Base-by-base conservation (phyloP, 2,797 vertebrate species). In the Sparidentex hasta region DNA sequence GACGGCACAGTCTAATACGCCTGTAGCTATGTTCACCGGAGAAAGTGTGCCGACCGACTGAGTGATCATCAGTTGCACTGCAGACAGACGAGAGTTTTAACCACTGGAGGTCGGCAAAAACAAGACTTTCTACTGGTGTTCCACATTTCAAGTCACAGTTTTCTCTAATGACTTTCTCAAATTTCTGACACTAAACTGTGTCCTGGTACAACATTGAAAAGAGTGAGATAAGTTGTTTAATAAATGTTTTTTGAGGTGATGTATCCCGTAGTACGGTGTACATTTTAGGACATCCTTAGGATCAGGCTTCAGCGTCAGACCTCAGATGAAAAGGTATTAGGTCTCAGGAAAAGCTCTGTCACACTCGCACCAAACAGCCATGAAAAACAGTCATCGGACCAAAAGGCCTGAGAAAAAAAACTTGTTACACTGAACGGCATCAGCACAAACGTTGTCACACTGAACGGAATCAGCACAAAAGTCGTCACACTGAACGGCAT, bases 41-140 rank as follows among this genome's bases (percentile, higher is more conserved):
- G 16, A 25, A n/a, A n/a, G 65, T 44, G n/a, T 54, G 2, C 14
- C 0, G 9, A 25, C 11, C 5, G 5, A 67, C 11, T 18, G 58
- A 62, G n/a, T 61, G 17, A 14, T 13, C 5, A 7, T 51, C 18
- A 21, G 38, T 9, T 47, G 47, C 23, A 7, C 23, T 59, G 33
- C 46, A 29, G 21, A 44, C 44, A 21, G n/a, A 11, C 9, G 23
- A 59, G 38, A 46, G 33, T 38, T 68, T 18, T 13, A 67, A 54
- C 48, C 33, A 23, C 5, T 27, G 2, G 54, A 27, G 21, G 62
- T 65, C n/a, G 51, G 63, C 21, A 66, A 68, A 76, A 76, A 61
- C 29, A 50, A 66, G 43, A 55, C 7, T 12, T 38, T 52, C 7
- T 33, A 21, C 16, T 58, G n/a, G 14, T 55, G 20, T 54, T 46